Evolutionary conservation across 2,797 vertebrate species (phyloP).

Genomic region (Aphelocoma californica): DNA sequence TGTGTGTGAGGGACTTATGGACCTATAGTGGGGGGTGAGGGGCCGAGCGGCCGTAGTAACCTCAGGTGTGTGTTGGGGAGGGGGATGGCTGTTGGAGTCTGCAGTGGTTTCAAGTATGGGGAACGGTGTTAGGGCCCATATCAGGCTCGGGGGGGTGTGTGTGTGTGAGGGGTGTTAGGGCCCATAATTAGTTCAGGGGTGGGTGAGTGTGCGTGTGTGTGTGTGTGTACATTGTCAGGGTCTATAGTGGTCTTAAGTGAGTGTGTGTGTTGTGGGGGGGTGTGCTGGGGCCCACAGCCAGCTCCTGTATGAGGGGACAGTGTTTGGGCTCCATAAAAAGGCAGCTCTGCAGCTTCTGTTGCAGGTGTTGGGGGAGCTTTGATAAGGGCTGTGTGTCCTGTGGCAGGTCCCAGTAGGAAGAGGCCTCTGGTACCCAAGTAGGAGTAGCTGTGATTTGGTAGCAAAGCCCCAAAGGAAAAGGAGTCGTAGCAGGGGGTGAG

Average conservation of each 20-base stretch:
- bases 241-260: rapidly evolving
- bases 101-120: no score
- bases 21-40: rapidly evolving
- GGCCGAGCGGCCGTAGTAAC: rapidly evolving
- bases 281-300: not conserved
- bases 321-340: not conserved
- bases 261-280: no score
- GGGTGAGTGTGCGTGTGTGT: no score
- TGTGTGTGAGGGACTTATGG: rapidly evolving
- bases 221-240: not conserved
- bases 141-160: no score
- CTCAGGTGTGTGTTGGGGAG: not conserved
- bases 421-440: no score
- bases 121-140: rapidly evolving
- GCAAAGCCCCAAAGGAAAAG: not conserved
- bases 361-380: rapidly evolving
- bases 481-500: not conserved
- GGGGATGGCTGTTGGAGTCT: not conserved
- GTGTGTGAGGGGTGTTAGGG: no score
- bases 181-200: no score
- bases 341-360: not conserved
- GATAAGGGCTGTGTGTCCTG: rapidly evolving
- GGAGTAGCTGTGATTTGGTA: not conserved
- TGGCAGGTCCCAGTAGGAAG: not conserved
- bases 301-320: not conserved